Evolutionary conservation across 2,113 vertebrate species (phyloP).

Genomic region (Azemiops feae): DNA sequence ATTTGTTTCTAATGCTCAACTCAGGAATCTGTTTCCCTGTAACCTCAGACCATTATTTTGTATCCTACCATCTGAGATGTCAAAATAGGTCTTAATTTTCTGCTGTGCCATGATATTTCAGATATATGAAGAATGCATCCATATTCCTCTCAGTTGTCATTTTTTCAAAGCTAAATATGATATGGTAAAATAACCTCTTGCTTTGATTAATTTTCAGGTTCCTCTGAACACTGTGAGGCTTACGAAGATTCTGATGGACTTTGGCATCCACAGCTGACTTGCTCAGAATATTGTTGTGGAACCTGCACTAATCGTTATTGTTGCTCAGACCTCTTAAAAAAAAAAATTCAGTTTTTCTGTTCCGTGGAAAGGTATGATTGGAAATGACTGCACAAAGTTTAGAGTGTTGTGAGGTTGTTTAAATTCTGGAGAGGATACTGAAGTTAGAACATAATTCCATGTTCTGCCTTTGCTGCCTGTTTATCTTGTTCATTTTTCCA

Average conservation of each 20-base stretch:
- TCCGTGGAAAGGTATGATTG: not conserved
- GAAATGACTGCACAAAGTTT: not conserved
- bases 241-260: not conserved
- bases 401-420: not conserved
- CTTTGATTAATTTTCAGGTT: slow-evolving; percentile 1
- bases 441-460: not conserved
- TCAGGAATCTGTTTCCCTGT: not conserved
- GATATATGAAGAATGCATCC: not conserved
- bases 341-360: not conserved
- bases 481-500: not conserved
- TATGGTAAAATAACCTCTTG: not conserved
- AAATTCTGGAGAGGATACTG: not conserved
- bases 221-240: slow-evolving; percentile 3
- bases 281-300: slow-evolving; percentile 9
- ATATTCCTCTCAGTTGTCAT: not conserved
- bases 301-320: slow-evolving; percentile 3
- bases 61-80: not conserved
- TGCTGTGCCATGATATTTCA: not conserved
- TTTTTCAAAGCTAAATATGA: not conserved
- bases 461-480: not conserved
- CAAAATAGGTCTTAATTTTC: not conserved
- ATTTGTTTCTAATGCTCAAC: not conserved
- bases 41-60: not conserved
- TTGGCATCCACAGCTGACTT: not conserved
- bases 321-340: not conserved